Base-by-base conservation (phyloP, 2,113 vertebrate species). In the Odontophorus gujanensis region DNA sequence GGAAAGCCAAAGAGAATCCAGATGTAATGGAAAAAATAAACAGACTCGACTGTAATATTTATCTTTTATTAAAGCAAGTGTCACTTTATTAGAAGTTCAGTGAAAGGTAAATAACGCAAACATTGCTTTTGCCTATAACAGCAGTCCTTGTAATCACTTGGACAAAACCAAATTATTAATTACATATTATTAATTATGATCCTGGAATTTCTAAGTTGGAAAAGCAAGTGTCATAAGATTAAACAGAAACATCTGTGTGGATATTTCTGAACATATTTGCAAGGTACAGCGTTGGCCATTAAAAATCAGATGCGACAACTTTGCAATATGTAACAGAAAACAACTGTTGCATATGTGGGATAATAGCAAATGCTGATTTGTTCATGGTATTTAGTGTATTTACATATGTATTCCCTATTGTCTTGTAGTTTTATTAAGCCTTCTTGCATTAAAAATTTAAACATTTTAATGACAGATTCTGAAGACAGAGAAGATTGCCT, bases 201-300 rank as follows among this genome's bases (percentile, higher is more conserved):
- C 96, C 93, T 90, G 84, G 76, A 95, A 95, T 98, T 97, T 95
- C 90, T 97, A 90, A 97, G 85, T 81, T 91, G 91, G 87, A 95
- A 95, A 81, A 90, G 91, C 92, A 96, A 97, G 83, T 96, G 96
- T 96, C 21, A 7, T 94, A 88, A 93, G 83, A 90, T 63, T 96
- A 98, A 99, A 96, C 65, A 98, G 97, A 98, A 99, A 98, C 98
- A 99, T 97, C 97, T 97, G 97, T 96, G 73, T 80, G 92, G 93
- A 94, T 94, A 94, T 97, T 97, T 97, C 97, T 30, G n/a, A 98
- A 96, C 75, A 40, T 85, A 92, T 90, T 96, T 95, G 92, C 59
- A 13, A 81, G 81, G 22, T 30, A 74, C 22, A 68, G 32, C 24
- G 9, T 81, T 87, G 83, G 34, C 30, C 40, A 51, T 79, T 89